Conservation (phyloP, 2,888 invertebrate genomes). For the Chrysina gloriosa region DNA sequence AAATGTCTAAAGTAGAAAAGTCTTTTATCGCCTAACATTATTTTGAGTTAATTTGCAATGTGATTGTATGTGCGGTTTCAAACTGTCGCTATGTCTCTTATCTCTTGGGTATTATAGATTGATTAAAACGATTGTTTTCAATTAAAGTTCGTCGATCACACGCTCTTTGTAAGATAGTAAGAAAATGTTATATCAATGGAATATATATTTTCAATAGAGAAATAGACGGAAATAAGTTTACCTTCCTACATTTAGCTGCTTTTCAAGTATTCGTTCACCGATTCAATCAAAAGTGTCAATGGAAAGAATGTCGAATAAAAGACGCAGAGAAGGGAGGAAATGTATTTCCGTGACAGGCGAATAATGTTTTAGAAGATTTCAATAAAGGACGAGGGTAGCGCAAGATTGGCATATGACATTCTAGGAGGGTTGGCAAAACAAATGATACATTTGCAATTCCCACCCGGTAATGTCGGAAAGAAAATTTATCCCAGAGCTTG, state of each 20-base stretch:
- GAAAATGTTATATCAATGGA: too few species aligned
- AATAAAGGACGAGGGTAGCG: conserved; percentile 31
- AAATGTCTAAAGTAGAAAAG: too few species aligned
- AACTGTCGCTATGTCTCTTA: too few species aligned
- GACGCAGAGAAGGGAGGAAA: background rate
- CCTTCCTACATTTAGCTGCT: background rate
- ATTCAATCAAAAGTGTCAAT: conserved; percentile 8
- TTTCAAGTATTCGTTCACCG: background rate
- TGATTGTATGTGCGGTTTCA: too few species aligned
- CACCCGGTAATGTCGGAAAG: conserved; percentile 22
- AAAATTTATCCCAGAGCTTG: conserved; percentile 31
- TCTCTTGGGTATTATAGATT: too few species aligned
- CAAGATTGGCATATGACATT: conserved; percentile 40
- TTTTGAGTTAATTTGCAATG: too few species aligned
- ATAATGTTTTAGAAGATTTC: conserved; percentile 33
- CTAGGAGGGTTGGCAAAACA: conserved; percentile 34
- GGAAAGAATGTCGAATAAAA: conserved; percentile 1
- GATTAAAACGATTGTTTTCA: too few species aligned
- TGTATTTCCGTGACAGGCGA: conserved; percentile 21
- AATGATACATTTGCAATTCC: conserved; percentile 41
- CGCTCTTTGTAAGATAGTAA: too few species aligned
- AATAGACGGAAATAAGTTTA: background rate
- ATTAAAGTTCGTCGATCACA: too few species aligned
- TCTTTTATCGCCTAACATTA: too few species aligned
- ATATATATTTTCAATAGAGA: too few species aligned